These are phyloP conservation scores for Epinephelus moara DNA, from an alignment of 2,113 vertebrate genomes.

Conservation along the genomic window DNA sequence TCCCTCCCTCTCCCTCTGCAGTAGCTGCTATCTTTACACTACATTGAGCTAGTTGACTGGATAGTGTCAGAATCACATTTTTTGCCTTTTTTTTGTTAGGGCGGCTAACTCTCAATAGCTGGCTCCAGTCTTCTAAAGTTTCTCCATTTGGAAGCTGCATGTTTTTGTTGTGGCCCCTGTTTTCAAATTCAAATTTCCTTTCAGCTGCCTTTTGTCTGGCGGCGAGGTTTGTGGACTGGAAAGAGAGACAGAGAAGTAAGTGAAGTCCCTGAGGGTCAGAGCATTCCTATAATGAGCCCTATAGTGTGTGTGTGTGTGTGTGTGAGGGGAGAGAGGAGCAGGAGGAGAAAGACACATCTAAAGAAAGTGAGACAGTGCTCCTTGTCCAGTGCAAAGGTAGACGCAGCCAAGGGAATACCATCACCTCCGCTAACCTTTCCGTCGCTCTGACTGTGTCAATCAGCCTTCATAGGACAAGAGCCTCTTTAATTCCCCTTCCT, in stretches of 20 bases:
- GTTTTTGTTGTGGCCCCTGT: slow-evolving; percentile 77
- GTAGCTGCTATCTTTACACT: slow-evolving; percentile 72
- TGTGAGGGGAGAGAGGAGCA: slow-evolving; percentile 27
- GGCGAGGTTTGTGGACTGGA: slow-evolving; percentile 83
- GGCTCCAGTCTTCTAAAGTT: slow-evolving; percentile 68
- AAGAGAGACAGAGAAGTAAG: slow-evolving; percentile 78
- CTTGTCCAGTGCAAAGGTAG: slow-evolving; percentile 44
- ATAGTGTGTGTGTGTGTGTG: slow-evolving; percentile 66
- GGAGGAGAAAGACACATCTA: slow-evolving; percentile 33
- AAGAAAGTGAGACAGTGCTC: slow-evolving; percentile 63
- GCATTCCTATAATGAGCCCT: slow-evolving; percentile 73
- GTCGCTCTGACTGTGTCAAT: slow-evolving; percentile 67
- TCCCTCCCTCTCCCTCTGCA: slow-evolving; percentile 46
- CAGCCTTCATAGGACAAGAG: slow-evolving; percentile 64
- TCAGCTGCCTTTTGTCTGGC: slow-evolving; percentile 82
- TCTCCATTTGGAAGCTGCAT: slow-evolving; percentile 56
- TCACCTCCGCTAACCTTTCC: slow-evolving; percentile 60
- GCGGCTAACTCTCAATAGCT: slow-evolving; percentile 56
- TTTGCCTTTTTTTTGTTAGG: slow-evolving; percentile 40
- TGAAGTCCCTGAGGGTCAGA: slow-evolving; percentile 78
- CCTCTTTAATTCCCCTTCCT: slow-evolving; percentile 65
- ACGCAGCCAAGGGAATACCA: slow-evolving; percentile 64
- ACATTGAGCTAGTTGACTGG: slow-evolving; percentile 50
- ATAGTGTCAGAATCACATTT: slow-evolving; percentile 67
- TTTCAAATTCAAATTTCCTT: slow-evolving; percentile 86